These are phyloP conservation scores for Etheostoma nigrum DNA, from an alignment of 2,797 vertebrate genomes.

Conservation along the genomic window DNA sequence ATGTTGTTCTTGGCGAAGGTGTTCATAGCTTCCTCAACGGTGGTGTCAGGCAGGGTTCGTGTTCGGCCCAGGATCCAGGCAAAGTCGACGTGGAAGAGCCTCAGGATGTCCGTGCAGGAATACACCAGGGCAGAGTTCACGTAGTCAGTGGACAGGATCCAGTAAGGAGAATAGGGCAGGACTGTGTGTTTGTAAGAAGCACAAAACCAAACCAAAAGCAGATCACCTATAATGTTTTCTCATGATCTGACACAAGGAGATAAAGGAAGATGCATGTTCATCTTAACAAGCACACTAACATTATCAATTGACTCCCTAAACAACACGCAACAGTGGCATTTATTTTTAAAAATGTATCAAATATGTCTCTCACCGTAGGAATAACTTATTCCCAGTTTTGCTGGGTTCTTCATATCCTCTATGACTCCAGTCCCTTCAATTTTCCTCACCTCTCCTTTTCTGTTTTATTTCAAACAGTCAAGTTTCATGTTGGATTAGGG, in stretches of 20 bases:
- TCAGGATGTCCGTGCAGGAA: slow-evolving; percentile 90
- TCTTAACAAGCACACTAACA: neutral
- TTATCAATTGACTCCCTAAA: neutral
- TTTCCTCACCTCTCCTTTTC: slow-evolving; percentile 86
- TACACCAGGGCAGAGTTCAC: slow-evolving; percentile 90
- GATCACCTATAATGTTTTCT: neutral
- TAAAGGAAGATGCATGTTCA: neutral
- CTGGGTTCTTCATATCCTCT: slow-evolving; percentile 87
- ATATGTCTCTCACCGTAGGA: slow-evolving; percentile 86
- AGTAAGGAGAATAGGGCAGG: slow-evolving; percentile 90
- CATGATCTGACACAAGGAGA: neutral
- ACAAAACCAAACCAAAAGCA: neutral
- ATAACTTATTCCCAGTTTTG: slow-evolving; percentile 91
- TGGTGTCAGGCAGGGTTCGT: slow-evolving; percentile 85
- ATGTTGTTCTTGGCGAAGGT: slow-evolving; percentile 88
- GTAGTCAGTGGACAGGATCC: slow-evolving; percentile 93
- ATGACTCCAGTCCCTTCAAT: slow-evolving; percentile 87
- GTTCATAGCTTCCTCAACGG: slow-evolving; percentile 82
- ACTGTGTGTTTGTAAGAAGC: slow-evolving; percentile 74
- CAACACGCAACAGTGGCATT: neutral
- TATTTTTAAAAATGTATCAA: neutral
- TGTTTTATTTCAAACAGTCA: slow-evolving; percentile 65
- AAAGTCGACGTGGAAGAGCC: slow-evolving; percentile 90
- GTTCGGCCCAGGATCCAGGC: slow-evolving; percentile 91
- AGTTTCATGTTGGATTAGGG: slow-evolving; percentile 34